Evolutionary conservation across 2,888 invertebrate genomes (phyloP).

Genomic region (Lordiphosa fenestrarum): DNA sequence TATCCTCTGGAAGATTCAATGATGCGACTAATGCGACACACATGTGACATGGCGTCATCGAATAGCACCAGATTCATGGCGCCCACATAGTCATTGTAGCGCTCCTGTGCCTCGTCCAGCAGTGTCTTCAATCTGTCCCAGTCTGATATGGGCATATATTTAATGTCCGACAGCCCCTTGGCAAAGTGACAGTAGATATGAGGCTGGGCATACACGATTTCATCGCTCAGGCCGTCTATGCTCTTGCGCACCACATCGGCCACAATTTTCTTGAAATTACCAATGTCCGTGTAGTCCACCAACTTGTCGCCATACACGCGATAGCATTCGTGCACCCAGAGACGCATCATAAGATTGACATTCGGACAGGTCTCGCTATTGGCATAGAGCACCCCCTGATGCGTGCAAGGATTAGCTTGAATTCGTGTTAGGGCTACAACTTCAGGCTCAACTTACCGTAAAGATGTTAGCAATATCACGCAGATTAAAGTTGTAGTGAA

Average conservation of each 20-base stretch:
- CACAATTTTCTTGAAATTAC: slow-evolving; percentile 86
- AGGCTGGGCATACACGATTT: slow-evolving; percentile 86
- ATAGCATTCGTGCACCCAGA: slow-evolving; percentile 94
- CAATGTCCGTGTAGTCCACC: slow-evolving; percentile 89
- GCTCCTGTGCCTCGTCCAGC: slow-evolving; percentile 88
- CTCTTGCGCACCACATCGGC: slow-evolving; percentile 89
- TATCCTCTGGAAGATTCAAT: slow-evolving; percentile 95
- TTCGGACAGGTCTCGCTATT: slow-evolving; percentile 87
- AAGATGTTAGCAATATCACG: slow-evolving; percentile 96
- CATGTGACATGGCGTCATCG: slow-evolving; percentile 96
- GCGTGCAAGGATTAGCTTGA: too few species aligned
- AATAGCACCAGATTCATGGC: slow-evolving; percentile 97
- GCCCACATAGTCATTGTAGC: slow-evolving; percentile 94
- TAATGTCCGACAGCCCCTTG: slow-evolving; percentile 93
- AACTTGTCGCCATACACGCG: slow-evolving; percentile 96
- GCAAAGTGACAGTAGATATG: slow-evolving; percentile 96
- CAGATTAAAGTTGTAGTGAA: slow-evolving; percentile 96
- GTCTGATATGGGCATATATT: slow-evolving; percentile 89
- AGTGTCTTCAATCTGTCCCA: slow-evolving; percentile 87
- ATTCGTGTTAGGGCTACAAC: not conserved
- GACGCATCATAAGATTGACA: slow-evolving; percentile 86
- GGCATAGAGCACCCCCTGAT: slow-evolving; percentile 91
- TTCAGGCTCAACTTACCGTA: slow-evolving; percentile 83
- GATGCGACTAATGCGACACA: slow-evolving; percentile 95
- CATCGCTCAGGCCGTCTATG: slow-evolving; percentile 88